phyloP scores from a whole-genome alignment of 2,888 invertebrate genomes.

The Monoplex corrugatus region DNA sequence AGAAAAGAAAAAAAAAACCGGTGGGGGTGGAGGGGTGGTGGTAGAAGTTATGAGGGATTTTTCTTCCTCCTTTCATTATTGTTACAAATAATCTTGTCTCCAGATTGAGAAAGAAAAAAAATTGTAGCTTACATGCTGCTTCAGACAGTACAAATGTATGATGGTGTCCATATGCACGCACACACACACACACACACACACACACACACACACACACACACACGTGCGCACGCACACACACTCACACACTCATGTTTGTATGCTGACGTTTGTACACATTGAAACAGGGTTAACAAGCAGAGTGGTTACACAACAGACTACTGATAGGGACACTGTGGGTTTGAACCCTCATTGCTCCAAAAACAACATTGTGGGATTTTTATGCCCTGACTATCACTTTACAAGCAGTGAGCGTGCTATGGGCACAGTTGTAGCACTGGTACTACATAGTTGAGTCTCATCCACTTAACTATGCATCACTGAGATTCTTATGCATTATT shows the following conservation, averaged over 20 bases:
- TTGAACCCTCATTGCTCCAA: too few relatives aligned
- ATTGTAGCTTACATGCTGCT: constrained; percentile 36
- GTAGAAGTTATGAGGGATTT: neutral
- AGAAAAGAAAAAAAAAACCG: too few relatives aligned
- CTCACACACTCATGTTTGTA: constrained; percentile 18
- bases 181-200: constrained; percentile 46
- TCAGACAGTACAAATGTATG: too few relatives aligned
- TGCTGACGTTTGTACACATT: neutral
- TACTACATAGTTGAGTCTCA: too few relatives aligned
- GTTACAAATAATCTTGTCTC: neutral
- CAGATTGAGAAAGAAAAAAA: neutral
- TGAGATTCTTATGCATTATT: too few relatives aligned
- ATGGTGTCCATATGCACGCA: constrained; percentile 20
- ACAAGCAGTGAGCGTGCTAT: too few relatives aligned
- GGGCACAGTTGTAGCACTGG: too few relatives aligned
- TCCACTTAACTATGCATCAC: too few relatives aligned
- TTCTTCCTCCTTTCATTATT: neutral
- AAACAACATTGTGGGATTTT: too few relatives aligned
- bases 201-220: constrained; percentile 39
- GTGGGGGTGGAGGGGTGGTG: neutral
- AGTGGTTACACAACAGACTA: neutral
- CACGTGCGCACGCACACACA: constrained; percentile 25
- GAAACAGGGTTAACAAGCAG: neutral
- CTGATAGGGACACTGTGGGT: too few relatives aligned
- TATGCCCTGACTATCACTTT: too few relatives aligned